Percentiles rank a stretch among this genome's conserved stretches.
These are phyloP conservation scores for Drosophila anceps DNA, from an alignment of 2,888 invertebrate genomes.

Conservation along the genomic window DNA sequence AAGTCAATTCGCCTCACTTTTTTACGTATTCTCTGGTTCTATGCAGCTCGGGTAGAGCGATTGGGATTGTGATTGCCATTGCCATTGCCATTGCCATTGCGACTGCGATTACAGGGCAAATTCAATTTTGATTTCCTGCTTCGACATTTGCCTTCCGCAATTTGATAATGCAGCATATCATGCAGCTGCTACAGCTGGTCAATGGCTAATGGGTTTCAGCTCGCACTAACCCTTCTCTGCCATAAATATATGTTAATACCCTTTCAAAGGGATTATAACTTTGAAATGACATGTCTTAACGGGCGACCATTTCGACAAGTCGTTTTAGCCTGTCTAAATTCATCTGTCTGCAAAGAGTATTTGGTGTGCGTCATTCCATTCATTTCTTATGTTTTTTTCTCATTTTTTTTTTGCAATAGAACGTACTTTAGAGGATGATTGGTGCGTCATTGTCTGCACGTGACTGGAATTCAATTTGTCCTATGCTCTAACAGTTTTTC, in stretches of 20 bases:
- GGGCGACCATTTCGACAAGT: not conserved
- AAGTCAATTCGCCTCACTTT: constrained; percentile 21
- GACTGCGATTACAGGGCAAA: constrained; percentile 61
- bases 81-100: constrained; percentile 16
- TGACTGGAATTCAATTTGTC: constrained; percentile 70
- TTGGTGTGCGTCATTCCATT: not conserved
- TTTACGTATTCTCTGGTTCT: constrained; percentile 4
- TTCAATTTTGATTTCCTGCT: constrained; percentile 75
- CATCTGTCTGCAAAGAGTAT: not conserved
- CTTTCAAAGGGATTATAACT: not conserved
- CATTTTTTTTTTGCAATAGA: constrained; percentile 3
- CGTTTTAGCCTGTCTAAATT: not conserved
- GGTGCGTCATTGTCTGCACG: constrained; percentile 73
- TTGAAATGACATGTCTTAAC: not conserved
- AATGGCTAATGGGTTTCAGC: constrained; percentile 48
- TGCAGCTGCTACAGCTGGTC: constrained; percentile 56
- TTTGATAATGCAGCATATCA: constrained; percentile 72
- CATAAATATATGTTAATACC: not conserved
- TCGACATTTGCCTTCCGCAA: constrained; percentile 50
- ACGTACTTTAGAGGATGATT: constrained; percentile 58
- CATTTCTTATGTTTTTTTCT: constrained; percentile 3
- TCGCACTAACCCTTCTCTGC: not conserved
- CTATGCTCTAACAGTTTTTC: constrained; percentile 38
- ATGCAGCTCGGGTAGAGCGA: not conserved
- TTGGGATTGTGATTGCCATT: constrained; percentile 11